phyloP scores from a whole-genome alignment of 1,140 invertebrate genomes.

The Meteorus sp. region DNA sequence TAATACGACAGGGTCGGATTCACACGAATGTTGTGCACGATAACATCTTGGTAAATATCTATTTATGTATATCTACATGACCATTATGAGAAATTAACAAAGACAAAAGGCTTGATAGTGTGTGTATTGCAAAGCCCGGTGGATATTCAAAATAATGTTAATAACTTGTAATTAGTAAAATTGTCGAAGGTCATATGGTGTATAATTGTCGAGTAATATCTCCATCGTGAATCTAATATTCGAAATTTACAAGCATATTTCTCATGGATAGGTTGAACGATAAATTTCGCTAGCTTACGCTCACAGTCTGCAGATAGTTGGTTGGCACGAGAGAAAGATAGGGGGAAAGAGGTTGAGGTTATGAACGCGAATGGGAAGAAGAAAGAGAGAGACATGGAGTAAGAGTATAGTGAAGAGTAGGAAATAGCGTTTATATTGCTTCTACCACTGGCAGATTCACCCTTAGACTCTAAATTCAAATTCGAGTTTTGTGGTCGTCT shows the following conservation, averaged over 20 bases:
- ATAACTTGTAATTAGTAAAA: constrained; percentile 13
- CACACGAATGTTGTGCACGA: too few relatives aligned
- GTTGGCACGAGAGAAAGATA: background rate
- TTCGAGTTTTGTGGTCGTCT: constrained; percentile 27
- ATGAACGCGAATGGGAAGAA: background rate
- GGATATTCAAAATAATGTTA: too few relatives aligned
- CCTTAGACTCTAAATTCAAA: constrained; percentile 11
- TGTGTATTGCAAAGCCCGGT: too few relatives aligned
- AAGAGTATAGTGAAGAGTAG: background rate
- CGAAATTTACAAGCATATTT: constrained; percentile 21
- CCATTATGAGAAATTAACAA: too few relatives aligned
- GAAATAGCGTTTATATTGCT: constrained; percentile 18
- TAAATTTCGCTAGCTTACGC: constrained; percentile 25
- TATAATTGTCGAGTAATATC: constrained; percentile 12
- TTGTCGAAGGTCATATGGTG: constrained; percentile 8
- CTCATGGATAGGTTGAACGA: background rate
- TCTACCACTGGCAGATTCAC: constrained; percentile 15
- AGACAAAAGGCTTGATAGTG: too few relatives aligned
- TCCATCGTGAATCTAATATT: constrained; percentile 26
- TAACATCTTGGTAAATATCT: too few relatives aligned
- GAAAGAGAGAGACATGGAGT: background rate
- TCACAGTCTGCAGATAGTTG: constrained; percentile 16
- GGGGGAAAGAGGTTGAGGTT: background rate
- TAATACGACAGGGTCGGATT: too few relatives aligned
- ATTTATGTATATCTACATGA: too few relatives aligned